Evolutionary conservation across 1,140 invertebrate genomes (phyloP), one percentile per base, ranked within the genome.

Genomic region (Hylyphantes graminicola): DNA sequence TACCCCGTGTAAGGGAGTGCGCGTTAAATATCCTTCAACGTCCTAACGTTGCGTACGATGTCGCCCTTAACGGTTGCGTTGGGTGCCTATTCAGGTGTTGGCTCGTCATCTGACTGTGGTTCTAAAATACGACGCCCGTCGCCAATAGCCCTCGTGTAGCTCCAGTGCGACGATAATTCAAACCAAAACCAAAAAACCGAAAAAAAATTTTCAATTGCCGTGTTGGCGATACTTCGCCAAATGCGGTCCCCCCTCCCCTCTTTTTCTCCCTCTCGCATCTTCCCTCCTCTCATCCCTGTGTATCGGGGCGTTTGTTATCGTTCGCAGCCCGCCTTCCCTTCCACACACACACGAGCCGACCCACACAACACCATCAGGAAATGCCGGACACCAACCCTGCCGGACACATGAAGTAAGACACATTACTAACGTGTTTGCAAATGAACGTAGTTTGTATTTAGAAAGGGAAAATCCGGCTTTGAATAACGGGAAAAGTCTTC

Each of bases 181-280:
- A 48, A 15, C n/a, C 35, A 11, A 51, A 8, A 11, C 7, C 11
- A 11, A 51, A 7, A 13, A 50, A 15, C 13, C 67, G 13, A 7
- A 11, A 17, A 70, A 5, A 21, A 59, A 59, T 2, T 11, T 17
- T 17, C 21, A 17, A 17, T 80, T 65, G 77, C 77, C 77, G 59
- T 17, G 8, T 53, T 17, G 8, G 9, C 15, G 10, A 5, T 7
- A 5, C n/a, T 1, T 10, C 48, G 3, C 68, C 19, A 65, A 9
- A 1, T 15, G 79, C 13, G 35, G 19, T 51, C 67, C 51, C 59
- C 21, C 51, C 15, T 35, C 75, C 57, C 15, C 57, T 79, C 51
- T 80, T 61, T 11, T 64, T 79, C 55, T 57, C 79, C 64, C 79
- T 50, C 48, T 68, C 65, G 63, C 67, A 70, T 70, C 64, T 67